Evolutionary conservation across 2,888 invertebrate species (phyloP), one percentile per base, ranked within the genome.

Genomic region (Xestia rhomboidea): DNA sequence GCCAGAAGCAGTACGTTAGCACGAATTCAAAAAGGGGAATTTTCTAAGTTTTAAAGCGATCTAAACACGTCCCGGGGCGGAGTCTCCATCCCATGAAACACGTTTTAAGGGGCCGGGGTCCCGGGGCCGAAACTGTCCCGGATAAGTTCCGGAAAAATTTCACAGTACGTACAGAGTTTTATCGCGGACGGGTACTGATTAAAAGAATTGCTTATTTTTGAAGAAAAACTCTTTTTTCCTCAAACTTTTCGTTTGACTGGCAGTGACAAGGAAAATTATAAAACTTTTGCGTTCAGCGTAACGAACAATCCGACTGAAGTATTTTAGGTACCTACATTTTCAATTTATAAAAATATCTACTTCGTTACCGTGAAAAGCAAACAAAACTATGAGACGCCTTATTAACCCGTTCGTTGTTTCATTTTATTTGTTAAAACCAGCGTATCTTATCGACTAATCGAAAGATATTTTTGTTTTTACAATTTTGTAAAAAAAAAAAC

Each of bases 1-100:
- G 54, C 63, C 51, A 51, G 34, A 60, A 89, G 87, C 85, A 85
- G 85, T 82, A 73, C 72, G 70, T 64, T 71, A 64, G 82, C 54
- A 64, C 44, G 63, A 82, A 85, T 89, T 89, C 81, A 73, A 84
- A 79, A 84, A 74, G 68, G 79, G 60, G 71, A 73, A 78, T 81
- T 88, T 87, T 76, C 44, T 76, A 86, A 88, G 87, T 90, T 90
- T 88, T 84, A 89, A 86, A 88, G 82, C 77, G 85, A 76, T 83
- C 81, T 77, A 83, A 83, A 87, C 87, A 84, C 77, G 77, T 77
- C 87, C 79, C 64, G 67, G 63, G 79, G 87, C 86, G 68, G 44
- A 70, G 51, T 60, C 62, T 44, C 69, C 70, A 69, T 84, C 73
- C 78, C 75, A 71, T 69, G 67, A 38, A 74, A 83, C 66, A 66